Base-by-base conservation (phyloP, 2,888 invertebrate genomes). In the Tineola bisselliella region DNA sequence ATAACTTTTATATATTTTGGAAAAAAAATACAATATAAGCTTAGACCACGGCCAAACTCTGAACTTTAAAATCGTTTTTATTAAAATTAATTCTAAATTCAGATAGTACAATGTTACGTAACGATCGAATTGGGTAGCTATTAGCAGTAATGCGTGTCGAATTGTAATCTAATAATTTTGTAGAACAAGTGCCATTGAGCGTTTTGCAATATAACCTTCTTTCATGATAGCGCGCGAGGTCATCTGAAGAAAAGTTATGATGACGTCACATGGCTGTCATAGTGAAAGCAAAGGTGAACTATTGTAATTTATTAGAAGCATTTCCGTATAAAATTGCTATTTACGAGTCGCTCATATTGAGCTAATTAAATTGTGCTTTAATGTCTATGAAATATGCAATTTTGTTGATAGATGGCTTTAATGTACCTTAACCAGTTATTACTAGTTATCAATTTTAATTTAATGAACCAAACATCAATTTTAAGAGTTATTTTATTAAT, bases 181-280 rank as follows among this genome's bases (percentile, higher is more conserved):
- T 58, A 17, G 33, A 58, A 33, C 58, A 19, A 33, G 58, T 58
- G 15, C 58, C 33, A 13, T 33, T 58, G 58, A 56, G 18, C n/a
- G 64, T 72, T 68, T 63, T 69, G 66, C 73, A 73, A 71, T 63
- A 62, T 12, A 33, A 33, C 58, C 58, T 58, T 58, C 58, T 10
- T 70, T 61, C 76, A 76, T 76, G 75, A 76, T 70, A 70, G 77
- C 74, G 77, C 75, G 75, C 69, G 71, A 66, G 79, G 77, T 81
- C 76, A 71, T 64, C 58, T 63, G 65, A 70, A 73, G 74, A 77
- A 79, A 81, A 78, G 79, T 81, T 81, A 78, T 73, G 69, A 69
- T 61, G 57, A 60, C 61, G 62, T 43, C 43, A 43, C 61, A 59
- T 60, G 61, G 63, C 62, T 60, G 63, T 59, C 54, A 17, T 17